Conservation (phyloP, 2,113 vertebrate genomes). For the Mesocricetus auratus region DNA sequence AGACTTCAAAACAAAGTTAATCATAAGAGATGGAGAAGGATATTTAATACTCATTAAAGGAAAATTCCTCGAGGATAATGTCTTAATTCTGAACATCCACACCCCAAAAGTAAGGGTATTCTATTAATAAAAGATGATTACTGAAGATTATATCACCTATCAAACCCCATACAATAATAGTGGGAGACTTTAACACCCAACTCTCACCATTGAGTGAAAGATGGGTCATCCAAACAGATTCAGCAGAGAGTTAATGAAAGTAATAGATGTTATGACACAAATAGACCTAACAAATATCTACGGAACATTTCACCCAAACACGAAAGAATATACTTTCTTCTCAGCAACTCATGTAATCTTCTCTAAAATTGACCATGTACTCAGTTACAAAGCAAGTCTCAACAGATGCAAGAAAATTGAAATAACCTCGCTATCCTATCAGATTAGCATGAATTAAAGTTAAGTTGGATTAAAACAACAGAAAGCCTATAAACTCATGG, state of each 20-base stretch:
- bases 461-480: neutral
- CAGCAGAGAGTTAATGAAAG: neutral
- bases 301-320: neutral
- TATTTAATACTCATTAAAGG: too few species aligned
- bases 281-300: neutral
- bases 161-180: neutral
- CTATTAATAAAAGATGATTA: too few species aligned
- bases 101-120: too few species aligned
- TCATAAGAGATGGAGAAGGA: too few species aligned
- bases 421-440: neutral
- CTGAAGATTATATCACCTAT: neutral
- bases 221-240: neutral
- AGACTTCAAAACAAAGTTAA: too few species aligned
- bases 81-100: too few species aligned
- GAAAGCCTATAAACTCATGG: neutral
- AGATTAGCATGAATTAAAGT: neutral
- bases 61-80: too few species aligned
- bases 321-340: neutral
- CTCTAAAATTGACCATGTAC: neutral
- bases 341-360: neutral
- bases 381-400: neutral
- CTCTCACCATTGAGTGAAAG: neutral
- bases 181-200: neutral
- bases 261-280: neutral
- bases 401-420: neutral